Conservation (phyloP, 2,888 invertebrate species). For the Aspidapion aeneum region DNA sequence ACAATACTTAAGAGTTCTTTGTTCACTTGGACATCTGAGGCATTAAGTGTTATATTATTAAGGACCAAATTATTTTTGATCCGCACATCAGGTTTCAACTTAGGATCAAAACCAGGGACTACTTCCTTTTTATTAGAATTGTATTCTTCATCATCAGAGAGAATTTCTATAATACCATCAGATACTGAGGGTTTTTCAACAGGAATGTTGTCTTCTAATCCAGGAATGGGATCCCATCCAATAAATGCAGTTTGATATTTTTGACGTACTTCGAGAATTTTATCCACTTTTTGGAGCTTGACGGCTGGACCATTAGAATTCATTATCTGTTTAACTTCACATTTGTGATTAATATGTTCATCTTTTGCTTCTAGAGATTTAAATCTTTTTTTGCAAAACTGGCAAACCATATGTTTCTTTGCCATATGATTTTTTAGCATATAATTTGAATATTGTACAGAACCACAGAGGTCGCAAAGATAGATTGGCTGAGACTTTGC, state of each 20-base stretch:
- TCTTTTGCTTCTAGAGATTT: constrained; percentile 24
- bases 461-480: constrained; percentile 31
- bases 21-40: constrained; percentile 23
- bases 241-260: constrained; percentile 27
- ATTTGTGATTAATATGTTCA: constrained; percentile 27
- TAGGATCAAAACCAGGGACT: constrained; percentile 2
- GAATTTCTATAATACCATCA: constrained; percentile 16
- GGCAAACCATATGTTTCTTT: constrained; percentile 31
- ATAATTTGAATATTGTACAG: constrained; percentile 20
- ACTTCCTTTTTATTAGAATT: neutral
- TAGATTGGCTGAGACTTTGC: constrained; percentile 11
- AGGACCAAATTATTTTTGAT: constrained; percentile 24
- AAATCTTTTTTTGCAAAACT: constrained; percentile 31
- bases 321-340: constrained; percentile 27
- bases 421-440: constrained; percentile 26
- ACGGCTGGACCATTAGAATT: constrained; percentile 21
- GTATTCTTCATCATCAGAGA: constrained; percentile 23
- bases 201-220: neutral
- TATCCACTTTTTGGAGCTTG: constrained; percentile 27
- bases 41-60: constrained; percentile 15
- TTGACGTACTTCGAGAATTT: constrained; percentile 20
- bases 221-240: constrained; percentile 7
- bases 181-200: neutral
- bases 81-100: constrained; percentile 22
- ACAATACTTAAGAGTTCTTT: constrained; percentile 22